Percentiles rank a stretch among this genome's conserved stretches.
Conservation (phyloP, 2,797 vertebrate genomes). For the Anguilla anguilla region DNA sequence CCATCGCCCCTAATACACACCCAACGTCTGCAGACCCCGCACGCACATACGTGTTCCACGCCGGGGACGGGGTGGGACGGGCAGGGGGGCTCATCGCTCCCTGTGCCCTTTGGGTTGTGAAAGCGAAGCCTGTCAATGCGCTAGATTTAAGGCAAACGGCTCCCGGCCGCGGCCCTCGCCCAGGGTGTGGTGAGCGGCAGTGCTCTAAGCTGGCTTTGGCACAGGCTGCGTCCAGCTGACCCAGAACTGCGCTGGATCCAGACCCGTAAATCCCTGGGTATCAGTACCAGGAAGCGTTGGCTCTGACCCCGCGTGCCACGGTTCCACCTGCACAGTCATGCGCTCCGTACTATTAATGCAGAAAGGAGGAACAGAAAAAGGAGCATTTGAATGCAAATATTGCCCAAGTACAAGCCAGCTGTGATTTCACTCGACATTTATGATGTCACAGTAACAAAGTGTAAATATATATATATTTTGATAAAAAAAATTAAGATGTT, state of each 20-base stretch:
- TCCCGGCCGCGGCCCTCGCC: neutral
- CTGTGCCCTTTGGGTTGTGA: neutral
- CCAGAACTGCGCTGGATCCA: neutral
- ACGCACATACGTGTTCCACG: neutral
- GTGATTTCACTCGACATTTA: neutral
- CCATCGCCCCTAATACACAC: slow-evolving; percentile 14
- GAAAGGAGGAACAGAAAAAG: neutral
- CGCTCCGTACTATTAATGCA: neutral
- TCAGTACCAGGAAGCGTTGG: neutral
- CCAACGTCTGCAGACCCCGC: slow-evolving; percentile 9
- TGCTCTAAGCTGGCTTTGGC: neutral
- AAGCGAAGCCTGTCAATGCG: neutral
- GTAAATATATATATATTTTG: too few species aligned
- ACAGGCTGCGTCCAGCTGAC: slow-evolving; percentile 11
- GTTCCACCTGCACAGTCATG: slow-evolving; percentile 3
- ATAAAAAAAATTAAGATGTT: too few species aligned
- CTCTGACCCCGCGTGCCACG: neutral
- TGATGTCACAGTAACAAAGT: too few species aligned
- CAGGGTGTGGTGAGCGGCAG: slow-evolving; percentile 26
- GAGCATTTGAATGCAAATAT: neutral
- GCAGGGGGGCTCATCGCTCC: neutral
- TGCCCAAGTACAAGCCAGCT: neutral
- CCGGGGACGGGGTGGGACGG: neutral
- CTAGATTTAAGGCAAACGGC: neutral
- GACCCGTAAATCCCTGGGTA: neutral